Evolutionary conservation across 1,140 invertebrate genomes (phyloP).

Genomic region (Scaptomyza hsui): DNA sequence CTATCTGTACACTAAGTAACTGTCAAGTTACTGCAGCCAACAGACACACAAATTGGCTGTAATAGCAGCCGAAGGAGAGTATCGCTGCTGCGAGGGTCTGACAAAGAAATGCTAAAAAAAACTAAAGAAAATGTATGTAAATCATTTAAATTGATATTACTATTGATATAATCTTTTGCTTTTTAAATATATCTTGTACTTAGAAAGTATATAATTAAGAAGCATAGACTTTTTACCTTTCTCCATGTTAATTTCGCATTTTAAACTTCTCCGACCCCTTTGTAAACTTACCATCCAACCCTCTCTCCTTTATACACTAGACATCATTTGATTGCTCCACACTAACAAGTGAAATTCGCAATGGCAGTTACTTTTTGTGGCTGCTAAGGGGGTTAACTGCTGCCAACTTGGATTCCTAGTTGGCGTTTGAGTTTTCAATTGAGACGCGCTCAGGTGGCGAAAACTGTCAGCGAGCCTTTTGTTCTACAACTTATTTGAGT

Average conservation of each 20-base stretch:
- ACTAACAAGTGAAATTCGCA: conserved; percentile 46
- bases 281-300: background rate
- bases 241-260: too few species aligned
- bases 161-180: too few species aligned
- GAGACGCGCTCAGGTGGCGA: conserved; percentile 42
- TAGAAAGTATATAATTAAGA: too few species aligned
- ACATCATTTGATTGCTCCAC: background rate
- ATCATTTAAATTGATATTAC: too few species aligned
- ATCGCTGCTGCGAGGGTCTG: background rate
- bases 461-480: conserved; percentile 28
- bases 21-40: conserved; percentile 65
- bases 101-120: background rate
- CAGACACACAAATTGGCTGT: conserved; percentile 65
- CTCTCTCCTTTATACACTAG: background rate
- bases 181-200: background rate
- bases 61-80: conserved; percentile 34
- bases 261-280: too few species aligned
- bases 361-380: conserved; percentile 59
- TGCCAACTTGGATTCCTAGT: conserved; percentile 35
- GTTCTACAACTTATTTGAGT: conserved; percentile 40
- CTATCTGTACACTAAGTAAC: conserved; percentile 52
- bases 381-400: conserved; percentile 55
- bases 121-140: too few species aligned
- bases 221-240: too few species aligned
- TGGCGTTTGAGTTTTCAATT: conserved; percentile 76